Conservation (phyloP, 2,113 vertebrate genomes). For the Lepidothrix coronata region DNA sequence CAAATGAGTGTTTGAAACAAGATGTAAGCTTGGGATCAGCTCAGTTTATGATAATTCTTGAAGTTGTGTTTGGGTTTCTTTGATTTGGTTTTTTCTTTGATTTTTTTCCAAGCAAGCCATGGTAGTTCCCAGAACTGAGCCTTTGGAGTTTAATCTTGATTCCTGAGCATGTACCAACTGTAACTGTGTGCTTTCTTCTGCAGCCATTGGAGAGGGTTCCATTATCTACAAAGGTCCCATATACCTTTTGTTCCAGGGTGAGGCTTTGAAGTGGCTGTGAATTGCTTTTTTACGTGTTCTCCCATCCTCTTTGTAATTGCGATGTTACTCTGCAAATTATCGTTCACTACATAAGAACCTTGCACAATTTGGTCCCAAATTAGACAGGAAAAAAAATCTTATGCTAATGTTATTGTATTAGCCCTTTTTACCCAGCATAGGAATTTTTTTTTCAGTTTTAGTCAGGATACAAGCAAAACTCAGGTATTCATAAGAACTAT, state of each 20-base stretch:
- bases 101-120: not conserved
- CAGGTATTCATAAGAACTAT: not conserved
- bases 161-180: not conserved
- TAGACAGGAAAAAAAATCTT: not conserved
- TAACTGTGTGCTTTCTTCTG: not conserved
- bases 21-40: not conserved
- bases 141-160: not conserved
- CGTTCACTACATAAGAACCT: not conserved
- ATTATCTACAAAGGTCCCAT: not conserved
- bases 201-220: not conserved
- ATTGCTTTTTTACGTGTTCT: not conserved
- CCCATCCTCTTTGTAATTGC: not conserved
- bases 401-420: not conserved
- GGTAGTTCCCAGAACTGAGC: not conserved
- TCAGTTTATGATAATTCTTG: not conserved
- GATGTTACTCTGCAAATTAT: not conserved
- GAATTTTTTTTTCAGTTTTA: not conserved
- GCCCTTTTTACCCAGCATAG: not conserved
- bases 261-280: not conserved
- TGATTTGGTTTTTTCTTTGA: not conserved
- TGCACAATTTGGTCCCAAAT: not conserved
- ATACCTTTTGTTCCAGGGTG: not conserved
- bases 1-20: not conserved
- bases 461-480: not conserved
- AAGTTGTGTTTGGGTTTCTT: not conserved